These are phyloP conservation scores for Priocnemis perturbator DNA, from an alignment of 2,888 invertebrate species.

Conservation along the genomic window DNA sequence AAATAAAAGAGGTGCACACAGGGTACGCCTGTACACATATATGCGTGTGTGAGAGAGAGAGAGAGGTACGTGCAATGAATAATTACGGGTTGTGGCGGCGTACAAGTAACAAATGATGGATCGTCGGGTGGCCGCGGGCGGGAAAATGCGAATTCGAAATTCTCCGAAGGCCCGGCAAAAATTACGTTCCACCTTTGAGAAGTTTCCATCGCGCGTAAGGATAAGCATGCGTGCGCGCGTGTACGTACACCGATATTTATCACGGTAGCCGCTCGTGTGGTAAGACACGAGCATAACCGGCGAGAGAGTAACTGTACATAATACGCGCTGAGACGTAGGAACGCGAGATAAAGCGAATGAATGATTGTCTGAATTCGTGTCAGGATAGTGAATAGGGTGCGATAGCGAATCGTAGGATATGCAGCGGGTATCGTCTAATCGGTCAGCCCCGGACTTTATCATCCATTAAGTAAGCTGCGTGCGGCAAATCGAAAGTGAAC, in stretches of 20 bases:
- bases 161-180: conserved; percentile 41
- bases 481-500: conserved; percentile 4
- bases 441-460: conserved; percentile 17
- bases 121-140: conserved; percentile 44
- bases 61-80: conserved; percentile 50
- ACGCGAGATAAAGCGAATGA: conserved; percentile 53
- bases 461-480: conserved; percentile 12
- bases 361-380: conserved; percentile 51
- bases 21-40: conserved; percentile 10
- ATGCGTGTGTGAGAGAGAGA: conserved; percentile 22
- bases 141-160: conserved; percentile 58
- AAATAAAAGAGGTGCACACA: conserved; percentile 27
- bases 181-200: conserved; percentile 44
- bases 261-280: conserved; percentile 21
- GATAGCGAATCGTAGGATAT: conserved; percentile 47
- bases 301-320: conserved; percentile 52
- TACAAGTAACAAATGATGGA: conserved; percentile 58
- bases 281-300: conserved; percentile 24
- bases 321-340: conserved; percentile 28
- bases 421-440: conserved; percentile 37
- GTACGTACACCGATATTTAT: conserved; percentile 29
- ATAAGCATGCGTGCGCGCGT: conserved; percentile 1
- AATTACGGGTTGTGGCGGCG: conserved; percentile 51
- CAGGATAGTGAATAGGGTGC: conserved; percentile 38
- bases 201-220: conserved; percentile 38